Evolutionary conservation across 2,888 invertebrate genomes (phyloP).

Genomic region (Branchipolynoe longqiensis): DNA sequence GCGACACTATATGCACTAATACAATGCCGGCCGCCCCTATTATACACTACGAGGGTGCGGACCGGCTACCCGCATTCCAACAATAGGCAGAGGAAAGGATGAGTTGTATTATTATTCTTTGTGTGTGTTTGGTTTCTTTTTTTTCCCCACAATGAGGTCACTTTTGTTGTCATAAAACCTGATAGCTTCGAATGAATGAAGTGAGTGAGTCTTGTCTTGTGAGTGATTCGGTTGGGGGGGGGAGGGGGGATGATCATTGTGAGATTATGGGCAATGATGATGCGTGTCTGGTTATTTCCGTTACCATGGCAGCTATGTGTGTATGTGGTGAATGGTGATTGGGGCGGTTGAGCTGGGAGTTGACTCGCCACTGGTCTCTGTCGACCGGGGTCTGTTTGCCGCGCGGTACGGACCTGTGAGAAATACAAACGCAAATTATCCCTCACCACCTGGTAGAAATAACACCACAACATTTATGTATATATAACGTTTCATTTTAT

Average conservation of each 20-base stretch:
- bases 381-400: slow-evolving; percentile 64
- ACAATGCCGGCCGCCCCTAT: not conserved
- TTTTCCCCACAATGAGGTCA: too few species aligned
- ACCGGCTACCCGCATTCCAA: slow-evolving; percentile 33
- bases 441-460: too few species aligned
- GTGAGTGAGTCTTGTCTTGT: too few species aligned
- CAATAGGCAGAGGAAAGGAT: slow-evolving; percentile 1
- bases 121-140: too few species aligned
- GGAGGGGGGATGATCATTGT: slow-evolving; percentile 14
- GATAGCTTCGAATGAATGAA: too few species aligned
- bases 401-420: slow-evolving; percentile 61
- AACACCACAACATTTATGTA: too few species aligned
- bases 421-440: not conserved
- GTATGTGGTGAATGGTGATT: slow-evolving; percentile 68
- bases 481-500: not conserved
- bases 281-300: not conserved
- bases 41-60: not conserved
- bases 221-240: too few species aligned
- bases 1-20: slow-evolving; percentile 28
- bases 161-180: too few species aligned
- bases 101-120: too few species aligned
- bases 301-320: slow-evolving; percentile 58
- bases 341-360: slow-evolving; percentile 82
- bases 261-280: slow-evolving; percentile 11
- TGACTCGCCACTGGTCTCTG: slow-evolving; percentile 80